A percentile compares a stretch with the other conserved stretches of the same genome.
Conservation (phyloP, 2,888 invertebrate genomes). For the Dicyrtomina minuta region DNA sequence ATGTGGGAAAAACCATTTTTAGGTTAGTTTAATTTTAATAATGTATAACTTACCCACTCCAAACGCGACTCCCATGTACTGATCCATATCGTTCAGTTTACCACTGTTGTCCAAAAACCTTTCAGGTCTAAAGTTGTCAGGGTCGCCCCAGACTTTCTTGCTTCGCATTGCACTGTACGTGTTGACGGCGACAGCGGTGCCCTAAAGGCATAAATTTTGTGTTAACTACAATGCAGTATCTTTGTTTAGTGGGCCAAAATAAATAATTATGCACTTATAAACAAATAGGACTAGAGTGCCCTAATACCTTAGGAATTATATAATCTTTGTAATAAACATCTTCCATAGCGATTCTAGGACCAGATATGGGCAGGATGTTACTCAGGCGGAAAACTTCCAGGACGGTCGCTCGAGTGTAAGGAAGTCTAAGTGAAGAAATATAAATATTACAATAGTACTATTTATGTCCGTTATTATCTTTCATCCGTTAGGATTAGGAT, state of each 20-base stretch:
- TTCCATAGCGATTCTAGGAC: constrained; percentile 41
- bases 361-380: constrained; percentile 48
- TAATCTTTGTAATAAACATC: constrained; percentile 46
- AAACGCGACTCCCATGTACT: constrained; percentile 44
- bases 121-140: no score
- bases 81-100: constrained; percentile 34
- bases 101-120: constrained; percentile 40
- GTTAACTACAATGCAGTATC: neutral
- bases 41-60: constrained; percentile 38
- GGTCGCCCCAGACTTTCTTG: constrained; percentile 40
- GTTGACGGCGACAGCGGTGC: constrained; percentile 43
- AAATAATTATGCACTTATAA: no score
- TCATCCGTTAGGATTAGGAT: neutral
- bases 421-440: constrained; percentile 36
- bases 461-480: neutral
- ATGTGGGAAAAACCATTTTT: neutral
- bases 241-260: no score
- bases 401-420: constrained; percentile 45
- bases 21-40: neutral
- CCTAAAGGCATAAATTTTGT: constrained; percentile 32
- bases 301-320: constrained; percentile 46
- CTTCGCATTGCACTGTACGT: constrained; percentile 46
- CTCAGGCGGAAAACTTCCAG: constrained; percentile 45
- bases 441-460: neutral
- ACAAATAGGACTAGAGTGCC: no score